Percentiles rank a stretch among this genome's conserved stretches.
These are phyloP conservation scores for Apogon hyalosoma DNA, from an alignment of 2,797 vertebrate genomes.

Conservation along the genomic window DNA sequence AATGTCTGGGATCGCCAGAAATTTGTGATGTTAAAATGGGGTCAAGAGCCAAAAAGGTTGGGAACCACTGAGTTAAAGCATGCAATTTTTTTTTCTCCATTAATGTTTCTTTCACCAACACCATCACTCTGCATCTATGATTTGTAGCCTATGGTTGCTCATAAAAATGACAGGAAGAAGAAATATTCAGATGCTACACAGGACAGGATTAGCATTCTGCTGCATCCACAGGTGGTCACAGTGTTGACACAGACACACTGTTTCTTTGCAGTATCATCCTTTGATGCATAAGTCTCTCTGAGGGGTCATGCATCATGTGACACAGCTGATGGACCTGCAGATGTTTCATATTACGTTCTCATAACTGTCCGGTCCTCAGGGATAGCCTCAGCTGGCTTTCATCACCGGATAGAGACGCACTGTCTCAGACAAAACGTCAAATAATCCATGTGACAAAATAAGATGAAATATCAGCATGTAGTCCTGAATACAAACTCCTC, in stretches of 20 bases:
- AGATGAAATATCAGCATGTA: slow-evolving; percentile 8
- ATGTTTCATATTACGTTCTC: slow-evolving; percentile 53
- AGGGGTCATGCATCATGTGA: slow-evolving; percentile 21
- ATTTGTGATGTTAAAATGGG: too few species aligned
- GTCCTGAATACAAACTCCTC: slow-evolving; percentile 8
- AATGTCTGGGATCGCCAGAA: too few species aligned
- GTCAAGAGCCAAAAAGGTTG: too few species aligned
- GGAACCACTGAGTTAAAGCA: too few species aligned
- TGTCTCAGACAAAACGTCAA: slow-evolving; percentile 16
- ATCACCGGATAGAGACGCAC: slow-evolving; percentile 2
- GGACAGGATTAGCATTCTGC: slow-evolving; percentile 29
- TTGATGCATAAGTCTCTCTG: slow-evolving; percentile 20
- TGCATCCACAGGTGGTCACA: slow-evolving; percentile 52
- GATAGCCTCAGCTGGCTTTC: slow-evolving; percentile 37
- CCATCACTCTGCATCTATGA: not conserved
- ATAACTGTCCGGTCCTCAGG: slow-evolving; percentile 35
- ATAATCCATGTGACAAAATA: slow-evolving; percentile 7
- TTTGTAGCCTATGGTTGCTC: too few species aligned
- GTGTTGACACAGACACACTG: slow-evolving; percentile 16
- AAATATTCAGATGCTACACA: not conserved
- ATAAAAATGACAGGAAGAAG: too few species aligned
- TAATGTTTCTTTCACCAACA: not conserved
- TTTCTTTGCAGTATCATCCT: slow-evolving; percentile 14
- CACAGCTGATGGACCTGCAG: slow-evolving; percentile 45
- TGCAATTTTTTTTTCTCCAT: not conserved